Base-by-base conservation (phyloP, 2,113 vertebrate genomes). In the Anoplopoma fimbria region DNA sequence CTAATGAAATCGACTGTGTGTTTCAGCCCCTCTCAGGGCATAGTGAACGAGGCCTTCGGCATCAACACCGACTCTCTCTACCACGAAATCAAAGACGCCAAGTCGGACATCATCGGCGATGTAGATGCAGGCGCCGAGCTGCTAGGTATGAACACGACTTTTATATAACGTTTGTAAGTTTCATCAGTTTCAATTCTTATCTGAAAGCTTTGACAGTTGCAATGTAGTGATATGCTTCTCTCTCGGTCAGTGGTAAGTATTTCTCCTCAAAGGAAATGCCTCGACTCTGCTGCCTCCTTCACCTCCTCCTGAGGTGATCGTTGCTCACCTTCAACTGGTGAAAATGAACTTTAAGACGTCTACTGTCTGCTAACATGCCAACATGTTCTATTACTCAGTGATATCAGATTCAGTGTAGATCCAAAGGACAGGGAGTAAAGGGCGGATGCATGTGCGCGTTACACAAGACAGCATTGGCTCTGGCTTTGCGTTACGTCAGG, bases 21-120 rank as follows among this genome's bases (percentile, higher is more conserved):
- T 84, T 75, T 79, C 94, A 99, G 98, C 92, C 98, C 98, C 0
- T 99, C 98, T 7, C 98, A 99, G 84, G 98, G 98, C 23, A 99
- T 99, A 4, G 97, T 99, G 86, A 99, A 99, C 85, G 99, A 98
- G 92, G 98, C 98, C 0, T 99, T 99, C 2, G 98, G 98, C 89
- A 99, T 99, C 96, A 99, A 99, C 94, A 99, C 98, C 0, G 98
- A 99, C 87, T 99, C 98, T 3, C 92, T 99, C 51, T 99, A 99
- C 92, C 97, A 99, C 1, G 98, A 99, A 92, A 96, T 99, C 88
- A 98, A 97, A 47, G 98, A 98, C 0, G 97, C 98, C 0, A 98
- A 98, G 38, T 99, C 98, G 0, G 98, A 99, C 83, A 98, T 97
- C 91, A 99, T 99, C 0, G 98, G 98, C 4, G 98, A 99, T 55